Percentiles rank a stretch among this genome's conserved stretches.
These are phyloP conservation scores for Pionites leucogaster DNA, from an alignment of 2,113 vertebrate genomes.

Conservation along the genomic window DNA sequence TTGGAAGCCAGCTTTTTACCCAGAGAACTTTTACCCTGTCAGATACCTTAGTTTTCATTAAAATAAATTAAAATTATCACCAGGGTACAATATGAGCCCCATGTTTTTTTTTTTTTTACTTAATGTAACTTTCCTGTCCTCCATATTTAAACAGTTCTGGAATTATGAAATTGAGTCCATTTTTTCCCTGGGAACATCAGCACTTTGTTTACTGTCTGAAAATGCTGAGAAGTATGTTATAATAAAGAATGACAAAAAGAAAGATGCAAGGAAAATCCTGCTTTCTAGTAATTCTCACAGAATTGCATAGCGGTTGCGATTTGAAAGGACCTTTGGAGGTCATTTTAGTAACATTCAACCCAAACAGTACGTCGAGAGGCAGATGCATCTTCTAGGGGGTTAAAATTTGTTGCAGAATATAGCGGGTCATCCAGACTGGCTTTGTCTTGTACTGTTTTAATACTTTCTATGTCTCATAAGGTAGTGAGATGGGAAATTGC, in stretches of 20 bases:
- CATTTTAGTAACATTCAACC: rapidly evolving
- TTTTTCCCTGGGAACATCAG: neutral
- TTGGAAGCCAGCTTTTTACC: neutral
- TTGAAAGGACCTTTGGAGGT: neutral
- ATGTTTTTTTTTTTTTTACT: neutral
- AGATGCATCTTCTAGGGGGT: neutral
- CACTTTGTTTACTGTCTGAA: neutral
- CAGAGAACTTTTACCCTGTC: neutral
- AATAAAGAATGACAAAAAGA: neutral
- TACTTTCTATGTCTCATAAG: neutral
- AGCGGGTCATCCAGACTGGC: neutral
- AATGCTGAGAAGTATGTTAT: neutral
- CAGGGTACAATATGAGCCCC: neutral
- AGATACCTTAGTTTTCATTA: neutral
- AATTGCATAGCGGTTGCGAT: neutral
- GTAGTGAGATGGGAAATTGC: neutral
- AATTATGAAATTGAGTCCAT: neutral
- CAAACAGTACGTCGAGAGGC: neutral
- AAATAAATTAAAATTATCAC: neutral
- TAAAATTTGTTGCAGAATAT: neutral
- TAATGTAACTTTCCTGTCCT: neutral
- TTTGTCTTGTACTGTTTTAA: neutral
- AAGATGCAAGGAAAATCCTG: neutral
- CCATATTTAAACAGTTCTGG: neutral
- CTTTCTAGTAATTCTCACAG: neutral